Conservation (phyloP, 2,797 vertebrate genomes). For the Pangasius larnaudii region DNA sequence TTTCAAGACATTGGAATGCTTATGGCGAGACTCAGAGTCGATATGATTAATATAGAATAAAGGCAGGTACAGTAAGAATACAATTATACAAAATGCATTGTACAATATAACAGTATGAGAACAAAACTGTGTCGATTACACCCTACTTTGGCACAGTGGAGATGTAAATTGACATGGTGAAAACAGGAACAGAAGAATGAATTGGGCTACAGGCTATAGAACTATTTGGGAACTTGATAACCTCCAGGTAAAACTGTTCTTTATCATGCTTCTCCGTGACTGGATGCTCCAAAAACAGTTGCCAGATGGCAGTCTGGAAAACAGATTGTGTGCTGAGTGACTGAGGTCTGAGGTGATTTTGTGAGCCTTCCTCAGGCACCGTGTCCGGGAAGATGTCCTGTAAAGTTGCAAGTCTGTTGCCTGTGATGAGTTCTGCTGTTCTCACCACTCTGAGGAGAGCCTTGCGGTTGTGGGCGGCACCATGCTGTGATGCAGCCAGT, state of each 20-base stretch:
- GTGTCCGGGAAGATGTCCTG: slow-evolving; percentile 3
- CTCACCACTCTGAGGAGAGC: background rate
- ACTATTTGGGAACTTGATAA: background rate
- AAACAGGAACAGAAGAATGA: background rate
- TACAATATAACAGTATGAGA: background rate
- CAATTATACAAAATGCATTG: background rate
- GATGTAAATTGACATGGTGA: background rate
- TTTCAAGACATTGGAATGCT: background rate
- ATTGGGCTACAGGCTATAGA: background rate
- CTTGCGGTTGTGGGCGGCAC: background rate
- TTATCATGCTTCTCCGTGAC: slow-evolving; percentile 8
- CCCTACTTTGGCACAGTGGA: background rate
- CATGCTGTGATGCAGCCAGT: background rate
- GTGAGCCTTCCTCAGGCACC: slow-evolving; percentile 23
- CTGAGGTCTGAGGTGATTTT: slow-evolving; percentile 32
- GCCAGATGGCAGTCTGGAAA: slow-evolving; percentile 28
- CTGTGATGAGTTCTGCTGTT: slow-evolving; percentile 1
- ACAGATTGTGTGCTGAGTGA: slow-evolving; percentile 27
- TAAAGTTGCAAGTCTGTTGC: slow-evolving; percentile 16
- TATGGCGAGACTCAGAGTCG: background rate
- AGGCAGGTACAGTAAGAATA: background rate
- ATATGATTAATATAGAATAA: background rate
- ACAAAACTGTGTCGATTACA: background rate
- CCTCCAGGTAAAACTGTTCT: slow-evolving; percentile 26
- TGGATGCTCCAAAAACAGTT: background rate